Evolutionary conservation across 2,888 invertebrate genomes (phyloP).

Genomic region (Sinhomidia bicolor): DNA sequence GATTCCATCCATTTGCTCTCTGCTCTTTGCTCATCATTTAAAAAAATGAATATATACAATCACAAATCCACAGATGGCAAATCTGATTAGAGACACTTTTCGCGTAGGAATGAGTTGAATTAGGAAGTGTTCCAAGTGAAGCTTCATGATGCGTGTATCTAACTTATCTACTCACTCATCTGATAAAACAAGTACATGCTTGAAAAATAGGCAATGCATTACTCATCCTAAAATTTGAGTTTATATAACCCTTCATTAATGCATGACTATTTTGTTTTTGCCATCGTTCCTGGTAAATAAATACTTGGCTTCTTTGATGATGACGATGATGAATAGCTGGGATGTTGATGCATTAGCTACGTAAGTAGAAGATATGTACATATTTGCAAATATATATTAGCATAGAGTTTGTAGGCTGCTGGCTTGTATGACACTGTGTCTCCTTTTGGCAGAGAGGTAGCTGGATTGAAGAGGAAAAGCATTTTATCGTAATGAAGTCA

Average conservation of each 20-base stretch:
- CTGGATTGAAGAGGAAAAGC: neutral
- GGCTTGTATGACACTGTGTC: no score
- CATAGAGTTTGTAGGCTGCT: no score
- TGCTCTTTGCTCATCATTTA: constrained; percentile 44
- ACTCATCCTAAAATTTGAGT: no score
- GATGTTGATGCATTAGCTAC: no score
- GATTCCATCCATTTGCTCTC: constrained; percentile 35
- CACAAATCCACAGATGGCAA: constrained; percentile 66
- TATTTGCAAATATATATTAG: no score
- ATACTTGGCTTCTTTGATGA: no score
- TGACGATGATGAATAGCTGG: no score
- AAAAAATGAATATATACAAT: constrained; percentile 48
- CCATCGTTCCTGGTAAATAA: no score
- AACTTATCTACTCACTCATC: neutral
- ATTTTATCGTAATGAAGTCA: constrained; percentile 26
- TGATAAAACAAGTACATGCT: neutral
- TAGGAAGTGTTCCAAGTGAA: constrained; percentile 61
- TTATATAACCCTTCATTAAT: no score
- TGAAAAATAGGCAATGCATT: no score
- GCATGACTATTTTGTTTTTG: no score
- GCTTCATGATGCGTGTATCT: neutral
- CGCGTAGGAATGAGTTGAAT: constrained; percentile 53
- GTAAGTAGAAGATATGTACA: no score
- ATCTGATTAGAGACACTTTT: constrained; percentile 36
- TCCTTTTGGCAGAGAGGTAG: constrained; percentile 14